Evolutionary conservation across 2,888 invertebrate species (phyloP).

Genomic region (Drosophila aldrichi): DNA sequence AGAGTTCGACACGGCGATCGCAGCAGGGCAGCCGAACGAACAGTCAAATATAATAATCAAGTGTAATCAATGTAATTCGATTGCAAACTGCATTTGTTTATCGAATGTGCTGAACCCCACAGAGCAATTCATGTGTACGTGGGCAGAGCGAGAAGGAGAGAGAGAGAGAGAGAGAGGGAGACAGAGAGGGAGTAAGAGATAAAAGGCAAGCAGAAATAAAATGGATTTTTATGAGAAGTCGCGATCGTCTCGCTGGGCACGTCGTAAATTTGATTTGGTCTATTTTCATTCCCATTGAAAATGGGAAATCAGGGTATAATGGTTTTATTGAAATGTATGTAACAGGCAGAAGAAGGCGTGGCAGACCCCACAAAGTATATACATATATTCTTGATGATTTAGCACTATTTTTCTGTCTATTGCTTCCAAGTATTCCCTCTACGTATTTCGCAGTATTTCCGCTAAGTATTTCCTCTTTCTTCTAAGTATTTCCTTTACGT

Average conservation of each 20-base stretch:
- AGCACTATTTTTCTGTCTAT: no score
- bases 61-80: constrained; percentile 74
- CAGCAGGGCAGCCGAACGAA: constrained; percentile 9
- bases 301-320: no score
- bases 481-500: no score
- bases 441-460: no score
- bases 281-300: constrained; percentile 79
- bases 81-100: constrained; percentile 74
- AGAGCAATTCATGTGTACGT: constrained; percentile 27
- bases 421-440: no score
- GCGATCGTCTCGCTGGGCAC: constrained; percentile 63
- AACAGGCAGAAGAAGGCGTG: no score
- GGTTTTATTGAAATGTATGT: no score
- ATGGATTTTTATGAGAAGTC: constrained; percentile 65
- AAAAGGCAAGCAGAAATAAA: constrained; percentile 53
- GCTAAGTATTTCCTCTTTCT: no score
- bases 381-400: no score
- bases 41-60: constrained; percentile 70
- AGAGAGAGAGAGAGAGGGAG: neutral
- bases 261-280: constrained; percentile 82
- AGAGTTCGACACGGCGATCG: constrained; percentile 13
- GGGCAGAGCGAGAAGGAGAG: constrained; percentile 5
- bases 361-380: no score
- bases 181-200: constrained; percentile 3
- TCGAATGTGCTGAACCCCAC: constrained; percentile 35